Evolutionary conservation across 2,888 invertebrate genomes (phyloP).

Genomic region (Rambutsinella grinnellia): DNA sequence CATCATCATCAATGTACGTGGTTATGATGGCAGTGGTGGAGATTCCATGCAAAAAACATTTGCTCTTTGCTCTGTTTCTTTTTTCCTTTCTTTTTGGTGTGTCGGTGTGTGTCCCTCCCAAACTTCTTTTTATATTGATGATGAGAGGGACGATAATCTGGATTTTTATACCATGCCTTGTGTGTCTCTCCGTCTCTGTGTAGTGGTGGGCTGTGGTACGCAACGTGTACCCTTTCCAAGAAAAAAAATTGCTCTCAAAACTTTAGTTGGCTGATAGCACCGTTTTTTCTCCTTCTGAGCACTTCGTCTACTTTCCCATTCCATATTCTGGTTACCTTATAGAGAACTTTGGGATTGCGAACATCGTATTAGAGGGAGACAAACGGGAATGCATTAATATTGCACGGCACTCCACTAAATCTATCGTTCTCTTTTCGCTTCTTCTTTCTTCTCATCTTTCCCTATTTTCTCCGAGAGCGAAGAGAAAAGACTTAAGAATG

Average conservation of each 20-base stretch:
- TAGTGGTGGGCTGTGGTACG: slow-evolving; percentile 9
- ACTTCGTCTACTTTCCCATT: not conserved
- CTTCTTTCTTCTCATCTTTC: slow-evolving; percentile 6
- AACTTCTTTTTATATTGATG: not conserved
- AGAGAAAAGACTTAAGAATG: not conserved
- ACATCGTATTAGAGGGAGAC: slow-evolving; percentile 4
- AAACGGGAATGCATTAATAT: slow-evolving; percentile 34
- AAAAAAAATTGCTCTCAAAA: not conserved
- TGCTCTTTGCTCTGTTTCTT: not conserved
- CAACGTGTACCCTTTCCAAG: slow-evolving; percentile 8
- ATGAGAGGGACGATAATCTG: not conserved
- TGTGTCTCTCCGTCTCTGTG: not conserved
- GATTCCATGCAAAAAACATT: not conserved
- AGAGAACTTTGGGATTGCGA: not conserved
- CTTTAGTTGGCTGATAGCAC: not conserved
- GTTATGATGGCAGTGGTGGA: not conserved
- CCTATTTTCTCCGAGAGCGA: slow-evolving; percentile 3
- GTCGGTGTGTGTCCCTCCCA: not conserved
- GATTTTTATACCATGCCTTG: not conserved
- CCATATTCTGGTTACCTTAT: not conserved
- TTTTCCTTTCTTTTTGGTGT: not conserved
- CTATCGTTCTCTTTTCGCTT: slow-evolving; percentile 25
- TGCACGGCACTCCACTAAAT: slow-evolving; percentile 28
- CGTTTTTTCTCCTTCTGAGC: not conserved
- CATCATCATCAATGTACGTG: not conserved